Evolutionary conservation across 2,888 invertebrate species (phyloP).

Genomic region (Drosophila sordidapex): DNA sequence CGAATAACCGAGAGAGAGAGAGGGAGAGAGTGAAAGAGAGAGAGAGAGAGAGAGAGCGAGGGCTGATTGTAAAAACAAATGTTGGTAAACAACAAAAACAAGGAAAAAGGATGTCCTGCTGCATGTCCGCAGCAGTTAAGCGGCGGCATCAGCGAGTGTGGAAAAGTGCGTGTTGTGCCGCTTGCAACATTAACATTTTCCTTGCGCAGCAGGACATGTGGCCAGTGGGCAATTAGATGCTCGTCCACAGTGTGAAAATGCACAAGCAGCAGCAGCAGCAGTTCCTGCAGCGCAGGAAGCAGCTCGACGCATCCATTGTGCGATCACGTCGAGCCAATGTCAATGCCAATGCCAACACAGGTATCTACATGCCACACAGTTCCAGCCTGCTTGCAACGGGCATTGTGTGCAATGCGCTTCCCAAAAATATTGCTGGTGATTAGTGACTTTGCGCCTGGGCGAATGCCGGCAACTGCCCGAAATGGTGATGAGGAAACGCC

Average conservation of each 20-base stretch:
- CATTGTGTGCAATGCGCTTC: constrained; percentile 17
- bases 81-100: constrained; percentile 71
- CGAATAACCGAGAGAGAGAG: constrained; percentile 15
- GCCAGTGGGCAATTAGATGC: constrained; percentile 71
- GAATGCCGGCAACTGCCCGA: neutral
- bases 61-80: constrained; percentile 58
- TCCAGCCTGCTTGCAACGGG: neutral
- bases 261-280: neutral
- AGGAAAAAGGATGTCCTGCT: constrained; percentile 79
- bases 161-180: constrained; percentile 59
- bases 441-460: constrained; percentile 68
- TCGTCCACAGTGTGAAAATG: constrained; percentile 67
- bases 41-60: constrained; percentile 5
- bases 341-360: constrained; percentile 2
- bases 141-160: constrained; percentile 31
- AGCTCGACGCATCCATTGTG: constrained; percentile 55
- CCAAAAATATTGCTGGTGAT: constrained; percentile 49
- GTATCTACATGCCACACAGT: constrained; percentile 3
- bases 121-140: neutral
- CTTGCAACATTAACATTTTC: constrained; percentile 58
- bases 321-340: constrained; percentile 46
- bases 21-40: neutral
- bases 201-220: constrained; percentile 71
- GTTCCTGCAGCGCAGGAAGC: constrained; percentile 58
- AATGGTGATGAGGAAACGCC: constrained; percentile 52